Evolutionary conservation across 1,140 invertebrate species (phyloP), one percentile per base, ranked within the genome.

Genomic region (Caenorhabditis inopinata): DNA sequence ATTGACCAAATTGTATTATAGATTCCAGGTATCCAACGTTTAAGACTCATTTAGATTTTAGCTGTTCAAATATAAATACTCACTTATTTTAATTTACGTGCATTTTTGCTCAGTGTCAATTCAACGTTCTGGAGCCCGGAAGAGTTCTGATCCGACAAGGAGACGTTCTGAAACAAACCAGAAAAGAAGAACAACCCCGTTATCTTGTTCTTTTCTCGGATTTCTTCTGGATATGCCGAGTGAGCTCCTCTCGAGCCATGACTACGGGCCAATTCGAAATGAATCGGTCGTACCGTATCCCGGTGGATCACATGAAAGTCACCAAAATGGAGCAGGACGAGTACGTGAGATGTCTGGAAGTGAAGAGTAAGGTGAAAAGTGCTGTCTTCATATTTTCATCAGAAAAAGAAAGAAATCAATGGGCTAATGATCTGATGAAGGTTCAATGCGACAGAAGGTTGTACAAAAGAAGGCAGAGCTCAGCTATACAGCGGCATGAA

Each of bases 111-210:
- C 51, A 79, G 78, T 49, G 51, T 29, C 78, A 74, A 68, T 79
- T 79, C 51, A 58, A 79, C 12, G 78, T 79, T 0, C 58, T 79
- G 9, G 62, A 35, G 12, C 78, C 78, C 1, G 78, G 78, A 16
- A 21, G 78, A 12, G 27, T 47, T 1, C 48, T 79, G 2, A 79
- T 79, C 25, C 78, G 78, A 5, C 45, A 79, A 51, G 62, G 62
- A 74, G 78, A 79, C 5, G 78, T 58, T 1, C 7, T 79, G 46
- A 79, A 79, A 53, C 78, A 79, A 29, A 79, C 78, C 7, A n/a
- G 78, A 47, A 79, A 75, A 49, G 77, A 79, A 16, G n/a, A 21
- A 25, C 77, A 79, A 49, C 62, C 77, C 23, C 35, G 77, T 23
- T 79, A 38, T 29, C 18, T 79, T 7, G 77, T 79, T 25, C 62